phyloP scores from a whole-genome alignment of 2,113 vertebrate genomes.

The Anoura caudifer region DNA sequence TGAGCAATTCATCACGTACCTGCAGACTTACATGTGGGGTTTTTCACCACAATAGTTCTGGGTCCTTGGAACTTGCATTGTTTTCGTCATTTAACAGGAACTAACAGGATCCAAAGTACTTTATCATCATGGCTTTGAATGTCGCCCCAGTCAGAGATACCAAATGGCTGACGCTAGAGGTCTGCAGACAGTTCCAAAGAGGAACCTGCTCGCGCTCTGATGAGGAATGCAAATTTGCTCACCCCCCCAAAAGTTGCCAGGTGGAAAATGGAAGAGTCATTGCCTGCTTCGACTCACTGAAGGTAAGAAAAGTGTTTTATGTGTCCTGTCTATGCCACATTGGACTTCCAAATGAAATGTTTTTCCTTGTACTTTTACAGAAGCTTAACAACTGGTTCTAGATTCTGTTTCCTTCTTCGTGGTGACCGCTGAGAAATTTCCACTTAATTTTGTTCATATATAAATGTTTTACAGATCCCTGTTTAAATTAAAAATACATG shows the following conservation, averaged over 20 bases:
- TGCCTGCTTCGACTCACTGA: conserved; percentile 97
- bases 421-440: not conserved
- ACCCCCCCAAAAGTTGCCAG: conserved; percentile 97
- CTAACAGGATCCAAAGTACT: conserved; percentile 44
- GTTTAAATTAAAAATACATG: conserved; percentile 63
- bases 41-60: conserved; percentile 61
- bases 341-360: not conserved
- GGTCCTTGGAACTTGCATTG: conserved; percentile 55
- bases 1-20: conserved; percentile 55
- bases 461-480: conserved; percentile 63
- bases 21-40: conserved; percentile 49
- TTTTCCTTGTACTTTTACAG: not conserved
- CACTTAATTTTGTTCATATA: not conserved
- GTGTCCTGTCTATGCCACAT: not conserved
- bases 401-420: conserved; percentile 45
- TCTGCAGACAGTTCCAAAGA: conserved; percentile 96
- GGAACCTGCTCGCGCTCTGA: conserved; percentile 96
- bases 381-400: conserved; percentile 28
- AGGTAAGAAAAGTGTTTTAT: conserved; percentile 85
- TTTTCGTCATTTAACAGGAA: conserved; percentile 57
- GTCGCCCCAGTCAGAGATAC: conserved; percentile 94
- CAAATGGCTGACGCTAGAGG: conserved; percentile 97
- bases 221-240: conserved; percentile 99
- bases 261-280: conserved; percentile 97
- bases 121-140: conserved; percentile 92